phyloP scores from a whole-genome alignment of 2,113 vertebrate species.

The Heteronetta atricapilla region DNA sequence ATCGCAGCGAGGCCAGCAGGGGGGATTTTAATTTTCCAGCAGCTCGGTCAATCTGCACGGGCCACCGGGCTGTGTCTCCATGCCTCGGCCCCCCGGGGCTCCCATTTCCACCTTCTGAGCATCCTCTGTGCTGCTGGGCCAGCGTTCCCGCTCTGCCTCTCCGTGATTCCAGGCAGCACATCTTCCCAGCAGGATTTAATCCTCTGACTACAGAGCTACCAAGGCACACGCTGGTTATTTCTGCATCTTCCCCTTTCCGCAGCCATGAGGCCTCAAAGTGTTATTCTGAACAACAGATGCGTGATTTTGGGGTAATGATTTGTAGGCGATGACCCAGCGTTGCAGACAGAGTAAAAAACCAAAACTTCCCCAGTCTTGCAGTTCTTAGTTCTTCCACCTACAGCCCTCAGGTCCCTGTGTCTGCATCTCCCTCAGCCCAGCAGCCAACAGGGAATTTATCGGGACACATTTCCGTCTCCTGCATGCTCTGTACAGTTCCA shows the following conservation, averaged over 20 bases:
- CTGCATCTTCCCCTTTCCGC: neutral
- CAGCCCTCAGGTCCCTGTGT: neutral
- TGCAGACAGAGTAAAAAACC: neutral
- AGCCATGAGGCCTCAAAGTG: neutral
- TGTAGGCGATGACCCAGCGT: neutral
- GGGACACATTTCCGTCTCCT: neutral
- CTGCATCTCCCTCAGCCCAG: neutral
- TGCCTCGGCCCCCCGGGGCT: fast-evolving
- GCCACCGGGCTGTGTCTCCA: fast-evolving
- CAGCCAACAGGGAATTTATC: neutral
- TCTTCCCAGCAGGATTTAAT: neutral
- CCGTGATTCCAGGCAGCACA: neutral
- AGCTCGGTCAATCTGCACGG: neutral
- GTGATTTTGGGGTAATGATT: neutral
- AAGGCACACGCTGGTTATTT: neutral
- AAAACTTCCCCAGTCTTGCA: neutral
- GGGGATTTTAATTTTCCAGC: neutral
- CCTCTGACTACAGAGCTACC: neutral
- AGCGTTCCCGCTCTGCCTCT: neutral
- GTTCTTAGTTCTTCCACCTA: neutral
- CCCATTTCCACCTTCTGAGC: neutral
- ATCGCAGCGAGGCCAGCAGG: neutral
- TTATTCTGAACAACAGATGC: fast-evolving
- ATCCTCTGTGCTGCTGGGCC: neutral
- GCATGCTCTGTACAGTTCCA: fast-evolving